A percentile compares a stretch with the other conserved stretches of the same genome.
Conservation (phyloP, 2,797 vertebrate genomes). For the Brotula barbata region DNA sequence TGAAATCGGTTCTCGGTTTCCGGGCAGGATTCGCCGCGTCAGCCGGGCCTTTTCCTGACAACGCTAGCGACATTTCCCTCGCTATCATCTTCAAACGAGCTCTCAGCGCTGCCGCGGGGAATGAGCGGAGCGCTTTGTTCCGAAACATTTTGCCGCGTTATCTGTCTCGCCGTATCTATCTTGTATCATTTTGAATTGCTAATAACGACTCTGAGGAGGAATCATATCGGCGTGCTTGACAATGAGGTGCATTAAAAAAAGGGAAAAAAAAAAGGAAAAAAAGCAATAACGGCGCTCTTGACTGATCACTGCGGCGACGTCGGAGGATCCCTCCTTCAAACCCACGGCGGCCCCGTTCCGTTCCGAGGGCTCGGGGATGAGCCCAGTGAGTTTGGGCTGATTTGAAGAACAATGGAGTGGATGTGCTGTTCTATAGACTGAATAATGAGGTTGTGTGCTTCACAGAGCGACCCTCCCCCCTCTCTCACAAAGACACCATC, state of each 20-base stretch:
- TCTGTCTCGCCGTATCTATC: constrained; percentile 38
- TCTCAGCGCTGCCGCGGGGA: constrained; percentile 33
- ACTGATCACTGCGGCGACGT: constrained; percentile 61
- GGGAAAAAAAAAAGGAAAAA: no score
- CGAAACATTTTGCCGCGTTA: constrained; percentile 48
- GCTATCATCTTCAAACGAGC: constrained; percentile 40
- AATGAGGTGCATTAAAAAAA: constrained; percentile 53
- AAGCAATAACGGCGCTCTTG: constrained; percentile 50
- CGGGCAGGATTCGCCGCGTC: constrained; percentile 46
- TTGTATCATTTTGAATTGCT: constrained; percentile 46
- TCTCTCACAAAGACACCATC: constrained; percentile 70
- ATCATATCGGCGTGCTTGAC: constrained; percentile 53
- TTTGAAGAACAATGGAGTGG: constrained; percentile 84
- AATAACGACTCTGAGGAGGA: constrained; percentile 53
- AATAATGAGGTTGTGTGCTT: constrained; percentile 84
- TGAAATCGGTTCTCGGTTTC: constrained; percentile 60
- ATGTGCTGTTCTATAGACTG: constrained; percentile 83
- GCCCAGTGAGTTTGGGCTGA: constrained; percentile 73
- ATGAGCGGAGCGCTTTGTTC: constrained; percentile 40
- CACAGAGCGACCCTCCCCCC: constrained; percentile 65
- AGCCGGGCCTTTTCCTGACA: constrained; percentile 28
- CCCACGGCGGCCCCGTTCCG: constrained; percentile 60
- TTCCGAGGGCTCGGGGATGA: constrained; percentile 62
- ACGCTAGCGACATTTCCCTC: constrained; percentile 33
- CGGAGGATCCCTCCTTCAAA: constrained; percentile 48